Evolutionary conservation across 2,888 invertebrate species (phyloP).

Genomic region (Alsophila aescularia): DNA sequence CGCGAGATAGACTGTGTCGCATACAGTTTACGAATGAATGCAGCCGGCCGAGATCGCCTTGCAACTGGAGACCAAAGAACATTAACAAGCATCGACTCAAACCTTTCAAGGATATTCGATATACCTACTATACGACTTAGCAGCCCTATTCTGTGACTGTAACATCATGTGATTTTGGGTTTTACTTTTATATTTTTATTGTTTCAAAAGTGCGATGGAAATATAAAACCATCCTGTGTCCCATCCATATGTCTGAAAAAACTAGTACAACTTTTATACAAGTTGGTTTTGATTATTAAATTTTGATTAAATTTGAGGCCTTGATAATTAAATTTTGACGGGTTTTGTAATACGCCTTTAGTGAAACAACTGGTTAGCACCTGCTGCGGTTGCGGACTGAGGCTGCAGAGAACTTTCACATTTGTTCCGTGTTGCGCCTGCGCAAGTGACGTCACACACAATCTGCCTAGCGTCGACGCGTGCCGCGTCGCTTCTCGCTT

Average conservation of each 20-base stretch:
- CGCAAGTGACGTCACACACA: constrained; percentile 72
- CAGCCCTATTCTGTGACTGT: constrained; percentile 55
- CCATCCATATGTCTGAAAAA: neutral
- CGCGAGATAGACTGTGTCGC: constrained; percentile 74
- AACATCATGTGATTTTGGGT: constrained; percentile 45
- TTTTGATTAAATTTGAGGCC: constrained; percentile 17
- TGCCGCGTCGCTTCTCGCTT: too few species aligned
- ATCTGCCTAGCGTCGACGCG: constrained; percentile 42
- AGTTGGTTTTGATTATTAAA: constrained; percentile 22
- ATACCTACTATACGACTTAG: constrained; percentile 51
- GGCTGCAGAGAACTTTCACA: constrained; percentile 79
- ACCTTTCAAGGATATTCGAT: constrained; percentile 72
- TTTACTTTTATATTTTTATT: neutral
- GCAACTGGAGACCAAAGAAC: constrained; percentile 69
- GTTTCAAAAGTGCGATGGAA: too few species aligned
- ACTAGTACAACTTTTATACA: neutral
- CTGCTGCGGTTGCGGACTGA: constrained; percentile 64
- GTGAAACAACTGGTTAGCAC: constrained; percentile 68
- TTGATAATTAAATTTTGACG: constrained; percentile 29
- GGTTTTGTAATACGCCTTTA: constrained; percentile 26
- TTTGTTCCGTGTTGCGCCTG: constrained; percentile 73
- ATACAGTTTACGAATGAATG: constrained; percentile 65
- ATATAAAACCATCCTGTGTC: too few species aligned
- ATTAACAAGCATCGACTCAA: constrained; percentile 57
- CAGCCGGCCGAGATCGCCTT: constrained; percentile 66